phyloP scores from a whole-genome alignment of 2,113 vertebrate genomes.

The Solea senegalensis region DNA sequence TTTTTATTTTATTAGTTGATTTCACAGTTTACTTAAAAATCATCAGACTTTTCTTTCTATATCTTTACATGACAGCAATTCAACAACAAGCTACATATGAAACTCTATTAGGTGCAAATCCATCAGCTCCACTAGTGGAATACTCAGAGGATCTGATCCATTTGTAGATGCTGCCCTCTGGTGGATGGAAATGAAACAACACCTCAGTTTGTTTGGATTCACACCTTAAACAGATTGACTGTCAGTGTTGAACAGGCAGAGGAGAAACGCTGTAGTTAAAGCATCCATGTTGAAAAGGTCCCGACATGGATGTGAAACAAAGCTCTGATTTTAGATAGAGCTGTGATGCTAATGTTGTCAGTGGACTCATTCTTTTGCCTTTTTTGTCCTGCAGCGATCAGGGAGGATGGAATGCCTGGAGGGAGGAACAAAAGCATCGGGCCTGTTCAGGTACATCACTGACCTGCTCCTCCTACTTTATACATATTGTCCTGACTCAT shows the following conservation, averaged over 20 bases:
- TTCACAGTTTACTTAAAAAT: too few species aligned
- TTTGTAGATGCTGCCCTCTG: slow-evolving; percentile 53
- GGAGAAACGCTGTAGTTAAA: background rate
- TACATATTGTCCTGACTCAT: background rate
- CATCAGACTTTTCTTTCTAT: too few species aligned
- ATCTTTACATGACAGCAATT: too few species aligned
- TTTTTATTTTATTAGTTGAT: too few species aligned
- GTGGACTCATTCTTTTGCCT: background rate
- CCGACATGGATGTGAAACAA: background rate
- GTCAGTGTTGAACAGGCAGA: background rate
- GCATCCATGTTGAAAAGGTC: too few species aligned
- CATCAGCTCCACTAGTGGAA: too few species aligned
- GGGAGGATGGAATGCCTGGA: slow-evolving; percentile 99
- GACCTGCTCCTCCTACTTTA: too few species aligned
- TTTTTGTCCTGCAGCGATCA: slow-evolving; percentile 86
- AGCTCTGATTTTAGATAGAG: slow-evolving; percentile 45
- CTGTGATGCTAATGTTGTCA: slow-evolving; percentile 25
- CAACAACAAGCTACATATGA: too few species aligned
- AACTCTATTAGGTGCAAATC: too few species aligned
- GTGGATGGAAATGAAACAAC: slow-evolving; percentile 25
- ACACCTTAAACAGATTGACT: too few species aligned
- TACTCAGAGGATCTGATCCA: background rate
- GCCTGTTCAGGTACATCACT: slow-evolving; percentile 91
- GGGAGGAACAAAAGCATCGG: slow-evolving; percentile 99
- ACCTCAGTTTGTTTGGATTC: too few species aligned